Conservation (phyloP, 1,140 invertebrate species). For the Pseudoatta argentina region DNA sequence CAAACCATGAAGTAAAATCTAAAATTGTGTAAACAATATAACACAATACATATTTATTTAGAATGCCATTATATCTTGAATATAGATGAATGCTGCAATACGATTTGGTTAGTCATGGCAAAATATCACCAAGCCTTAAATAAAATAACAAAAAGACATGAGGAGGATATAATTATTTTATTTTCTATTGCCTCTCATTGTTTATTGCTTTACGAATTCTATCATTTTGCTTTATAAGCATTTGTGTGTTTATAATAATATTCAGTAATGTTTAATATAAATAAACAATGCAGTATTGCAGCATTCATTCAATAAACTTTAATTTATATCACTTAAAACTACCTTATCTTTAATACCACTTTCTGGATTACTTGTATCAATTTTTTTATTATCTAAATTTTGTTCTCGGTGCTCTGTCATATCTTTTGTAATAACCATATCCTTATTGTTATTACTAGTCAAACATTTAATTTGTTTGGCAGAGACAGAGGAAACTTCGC, state of each 20-base stretch:
- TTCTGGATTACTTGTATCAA: slow-evolving; percentile 69
- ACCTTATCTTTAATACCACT: slow-evolving; percentile 77
- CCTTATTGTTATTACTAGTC: slow-evolving; percentile 63
- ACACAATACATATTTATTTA: background rate
- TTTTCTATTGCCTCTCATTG: background rate
- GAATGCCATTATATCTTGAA: background rate
- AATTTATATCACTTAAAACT: slow-evolving; percentile 43
- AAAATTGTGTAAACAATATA: slow-evolving; percentile 38
- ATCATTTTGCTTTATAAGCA: too few relatives aligned
- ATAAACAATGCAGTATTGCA: background rate
- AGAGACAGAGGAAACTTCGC: slow-evolving; percentile 67
- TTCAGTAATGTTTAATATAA: background rate
- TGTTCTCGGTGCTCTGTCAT: slow-evolving; percentile 45
- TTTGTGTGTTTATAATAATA: too few relatives aligned
- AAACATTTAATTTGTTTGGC: slow-evolving; percentile 63
- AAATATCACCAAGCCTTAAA: background rate
- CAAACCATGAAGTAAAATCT: slow-evolving; percentile 86
- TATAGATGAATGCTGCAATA: background rate
- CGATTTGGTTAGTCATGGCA: background rate
- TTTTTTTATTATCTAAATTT: slow-evolving; percentile 73
- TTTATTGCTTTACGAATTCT: background rate
- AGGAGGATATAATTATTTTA: background rate
- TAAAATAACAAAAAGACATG: background rate
- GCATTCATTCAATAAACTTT: background rate
- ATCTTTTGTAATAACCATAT: slow-evolving; percentile 65